Evolutionary conservation across 2,113 vertebrate species (phyloP), one percentile per base, ranked within the genome.

Genomic region (Leptobrachium leishanense): DNA sequence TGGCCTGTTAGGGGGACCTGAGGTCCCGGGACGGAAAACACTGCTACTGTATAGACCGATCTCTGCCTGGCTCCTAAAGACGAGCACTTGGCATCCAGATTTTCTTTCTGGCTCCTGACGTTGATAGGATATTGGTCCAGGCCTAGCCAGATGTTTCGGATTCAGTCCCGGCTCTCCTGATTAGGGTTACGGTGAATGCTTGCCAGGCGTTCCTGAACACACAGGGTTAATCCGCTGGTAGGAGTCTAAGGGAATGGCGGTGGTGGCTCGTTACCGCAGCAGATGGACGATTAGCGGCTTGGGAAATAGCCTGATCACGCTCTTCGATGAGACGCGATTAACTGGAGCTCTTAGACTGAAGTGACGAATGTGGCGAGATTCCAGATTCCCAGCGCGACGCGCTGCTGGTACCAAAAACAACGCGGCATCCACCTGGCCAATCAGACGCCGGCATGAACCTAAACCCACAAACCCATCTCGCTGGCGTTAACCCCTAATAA

Each of bases 131-230:
- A 31, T 31, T 31, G 20, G 20, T 31, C 20, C 20, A 31, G 20
- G 20, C 20, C 20, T 31, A 31, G 20, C 20, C 20, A 31, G 20
- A 31, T 31, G 20, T 31, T 31, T 31, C 20, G 20, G 20, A 31
- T 31, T 31, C 20, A 31, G 20, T 31, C 0, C 20, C 20, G 20
- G 20, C 20, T 31, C 1, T 31, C 20, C 20, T 31, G 20, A 31
- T 68, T 31, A 69, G 75, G 75, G 65, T 69, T 68, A 77, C 68
- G 57, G 54, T 50, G 75, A 76, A 68, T 76, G n/a, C 54, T 43
- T 13, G 65, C 53, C 66, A 53, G 53, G 68, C 54, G 63, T 67
- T 54, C 69, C 6, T 53, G 39, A 31, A 54, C 63, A 54, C 43
- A 39, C 67, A 55, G 43, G 4, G 31, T 20, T 79, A 72, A 79